A percentile compares a stretch with the other conserved stretches of the same genome.
These are phyloP conservation scores for Zelleria hepariella DNA, from an alignment of 2,888 invertebrate species.

Conservation along the genomic window DNA sequence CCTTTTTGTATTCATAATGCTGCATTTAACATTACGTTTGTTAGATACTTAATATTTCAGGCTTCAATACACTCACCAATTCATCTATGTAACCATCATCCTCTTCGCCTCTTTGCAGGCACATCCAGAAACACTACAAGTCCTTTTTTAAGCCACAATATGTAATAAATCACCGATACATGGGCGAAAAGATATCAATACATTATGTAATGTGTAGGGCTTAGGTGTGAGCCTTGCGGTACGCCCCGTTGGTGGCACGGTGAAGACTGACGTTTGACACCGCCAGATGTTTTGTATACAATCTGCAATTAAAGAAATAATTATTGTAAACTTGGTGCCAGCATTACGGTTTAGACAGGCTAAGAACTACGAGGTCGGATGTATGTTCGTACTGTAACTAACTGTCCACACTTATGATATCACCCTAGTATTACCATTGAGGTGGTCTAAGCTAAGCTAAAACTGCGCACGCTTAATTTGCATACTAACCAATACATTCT, in stretches of 20 bases:
- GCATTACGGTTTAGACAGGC: background rate
- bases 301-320: conserved; percentile 68
- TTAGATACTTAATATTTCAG: background rate
- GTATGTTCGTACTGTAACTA: no score
- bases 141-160: background rate
- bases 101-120: conserved; percentile 61
- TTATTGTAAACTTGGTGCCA: conserved; percentile 55
- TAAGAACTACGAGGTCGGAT: background rate
- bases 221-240: conserved; percentile 41
- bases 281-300: conserved; percentile 63
- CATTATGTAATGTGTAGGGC: conserved; percentile 17
- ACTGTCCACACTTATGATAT: no score
- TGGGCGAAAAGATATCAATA: background rate
- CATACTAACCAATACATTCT: no score
- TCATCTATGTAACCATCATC: conserved; percentile 48
- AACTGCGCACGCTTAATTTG: no score
- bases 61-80: conserved; percentile 50
- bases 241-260: conserved; percentile 41
- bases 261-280: conserved; percentile 43
- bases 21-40: background rate
- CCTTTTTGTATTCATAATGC: no score
- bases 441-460: background rate
- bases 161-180: background rate
- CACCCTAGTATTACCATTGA: no score
- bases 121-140: conserved; percentile 47